phyloP scores from a whole-genome alignment of 2,888 invertebrate genomes.

The Acanthopleura granulata region DNA sequence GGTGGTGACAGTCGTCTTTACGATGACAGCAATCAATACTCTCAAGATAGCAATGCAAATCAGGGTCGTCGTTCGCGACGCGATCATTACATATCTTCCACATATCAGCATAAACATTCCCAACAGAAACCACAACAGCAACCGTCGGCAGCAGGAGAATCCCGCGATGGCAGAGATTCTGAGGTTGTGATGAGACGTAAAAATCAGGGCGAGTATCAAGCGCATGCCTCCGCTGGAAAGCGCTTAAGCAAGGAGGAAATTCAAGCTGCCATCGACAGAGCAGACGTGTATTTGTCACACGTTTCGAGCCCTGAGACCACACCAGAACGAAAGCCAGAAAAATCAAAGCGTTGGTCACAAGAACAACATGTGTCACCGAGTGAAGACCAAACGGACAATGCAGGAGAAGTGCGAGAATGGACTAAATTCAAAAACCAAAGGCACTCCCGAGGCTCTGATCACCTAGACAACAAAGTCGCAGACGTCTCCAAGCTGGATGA shows the following conservation, averaged over 20 bases:
- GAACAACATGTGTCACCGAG: neutral
- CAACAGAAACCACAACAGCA: neutral
- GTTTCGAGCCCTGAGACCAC: neutral
- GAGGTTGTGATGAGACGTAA: conserved; percentile 26
- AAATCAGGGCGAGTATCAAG: conserved; percentile 17
- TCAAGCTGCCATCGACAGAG: conserved; percentile 50
- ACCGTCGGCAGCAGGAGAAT: neutral
- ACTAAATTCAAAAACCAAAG: conserved; percentile 36
- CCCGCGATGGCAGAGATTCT: conserved; percentile 20
- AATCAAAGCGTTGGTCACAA: neutral
- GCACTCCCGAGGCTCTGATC: conserved; percentile 34
- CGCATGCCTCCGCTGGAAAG: conserved; percentile 34
- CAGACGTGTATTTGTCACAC: conserved; percentile 51
- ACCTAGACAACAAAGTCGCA: conserved; percentile 37
- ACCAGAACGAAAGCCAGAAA: neutral
- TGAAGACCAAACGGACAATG: neutral
- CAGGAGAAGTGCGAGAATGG: conserved; percentile 27
- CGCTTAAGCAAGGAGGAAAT: conserved; percentile 56
- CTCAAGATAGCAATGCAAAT: neutral
- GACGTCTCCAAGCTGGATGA: conserved; percentile 40
- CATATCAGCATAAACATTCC: neutral
- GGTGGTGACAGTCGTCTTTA: neutral
- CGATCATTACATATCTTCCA: neutral
- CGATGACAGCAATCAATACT: neutral
- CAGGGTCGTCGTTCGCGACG: neutral